Percentiles rank a stretch among this genome's conserved stretches.
These are phyloP conservation scores for Cynopterus brachyotis DNA, from an alignment of 2,113 vertebrate species.

Conservation along the genomic window DNA sequence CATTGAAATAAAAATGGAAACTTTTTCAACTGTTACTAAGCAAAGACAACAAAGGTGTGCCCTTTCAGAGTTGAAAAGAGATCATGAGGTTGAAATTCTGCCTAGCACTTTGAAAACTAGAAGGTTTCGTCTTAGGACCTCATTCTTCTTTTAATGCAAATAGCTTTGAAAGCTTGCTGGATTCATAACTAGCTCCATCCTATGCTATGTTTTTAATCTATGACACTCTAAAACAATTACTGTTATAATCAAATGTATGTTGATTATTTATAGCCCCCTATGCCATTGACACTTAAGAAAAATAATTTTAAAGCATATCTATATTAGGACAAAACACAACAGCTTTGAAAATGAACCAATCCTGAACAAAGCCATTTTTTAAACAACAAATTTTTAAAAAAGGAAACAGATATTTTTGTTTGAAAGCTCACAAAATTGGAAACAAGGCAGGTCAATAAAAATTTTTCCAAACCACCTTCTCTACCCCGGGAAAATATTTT, in stretches of 20 bases:
- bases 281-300: constrained; percentile 21
- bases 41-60: constrained; percentile 45
- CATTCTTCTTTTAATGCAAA: constrained; percentile 39
- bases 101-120: constrained; percentile 29
- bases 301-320: neutral
- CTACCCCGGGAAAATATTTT: constrained; percentile 73
- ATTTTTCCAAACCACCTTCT: constrained; percentile 65
- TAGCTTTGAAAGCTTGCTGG: constrained; percentile 7
- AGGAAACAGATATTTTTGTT: constrained; percentile 23
- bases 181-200: neutral
- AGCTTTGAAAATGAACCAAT: constrained; percentile 35
- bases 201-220: constrained; percentile 32
- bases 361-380: neutral
- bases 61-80: constrained; percentile 46
- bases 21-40: neutral
- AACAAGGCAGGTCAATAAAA: constrained; percentile 74
- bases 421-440: constrained; percentile 65
- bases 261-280: neutral
- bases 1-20: constrained; percentile 47
- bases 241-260: constrained; percentile 20
- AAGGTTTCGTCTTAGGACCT: neutral
- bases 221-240: constrained; percentile 39
- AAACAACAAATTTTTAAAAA: constrained; percentile 28
- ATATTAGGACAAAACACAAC: constrained; percentile 24
- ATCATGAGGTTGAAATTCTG: constrained; percentile 45